These are phyloP conservation scores for Diadophis punctatus DNA, from an alignment of 2,113 vertebrate genomes.

Conservation along the genomic window DNA sequence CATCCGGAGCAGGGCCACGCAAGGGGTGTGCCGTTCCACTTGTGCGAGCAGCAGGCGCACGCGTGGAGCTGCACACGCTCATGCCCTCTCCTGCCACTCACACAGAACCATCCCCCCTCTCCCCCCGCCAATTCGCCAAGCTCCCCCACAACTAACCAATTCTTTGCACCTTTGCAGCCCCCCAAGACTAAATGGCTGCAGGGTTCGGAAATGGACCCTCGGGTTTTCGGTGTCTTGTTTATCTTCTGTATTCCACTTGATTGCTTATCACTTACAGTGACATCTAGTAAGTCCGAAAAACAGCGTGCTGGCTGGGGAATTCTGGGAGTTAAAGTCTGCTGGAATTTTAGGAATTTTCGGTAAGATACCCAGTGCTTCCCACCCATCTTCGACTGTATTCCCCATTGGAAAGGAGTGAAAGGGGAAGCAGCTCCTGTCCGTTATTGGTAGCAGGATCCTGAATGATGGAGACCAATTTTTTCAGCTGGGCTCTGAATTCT, in stretches of 20 bases:
- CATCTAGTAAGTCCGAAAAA: neutral
- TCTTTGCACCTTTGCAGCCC: conserved; percentile 35
- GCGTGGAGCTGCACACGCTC: too few relatives aligned
- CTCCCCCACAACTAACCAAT: conserved; percentile 37
- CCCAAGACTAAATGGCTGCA: conserved; percentile 20
- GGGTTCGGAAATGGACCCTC: conserved; percentile 12
- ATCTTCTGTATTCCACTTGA: neutral
- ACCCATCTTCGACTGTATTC: neutral
- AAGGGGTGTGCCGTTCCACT: too few relatives aligned
- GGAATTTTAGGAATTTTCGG: neutral
- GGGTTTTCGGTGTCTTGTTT: neutral
- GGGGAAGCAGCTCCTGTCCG: neutral
- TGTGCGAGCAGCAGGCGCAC: too few relatives aligned
- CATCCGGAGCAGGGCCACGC: too few relatives aligned
- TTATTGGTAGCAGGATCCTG: neutral
- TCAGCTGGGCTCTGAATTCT: neutral
- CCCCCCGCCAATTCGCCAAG: neutral
- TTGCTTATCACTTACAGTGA: neutral
- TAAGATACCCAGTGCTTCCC: too few relatives aligned
- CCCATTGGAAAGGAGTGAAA: neutral
- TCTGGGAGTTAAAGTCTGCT: neutral
- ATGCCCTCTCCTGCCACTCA: too few relatives aligned
- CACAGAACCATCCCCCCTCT: too few relatives aligned
- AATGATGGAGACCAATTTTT: neutral
- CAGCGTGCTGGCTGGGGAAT: neutral